These are phyloP conservation scores for Diachrysia chrysitis DNA, from an alignment of 2,888 invertebrate genomes.

Conservation along the genomic window DNA sequence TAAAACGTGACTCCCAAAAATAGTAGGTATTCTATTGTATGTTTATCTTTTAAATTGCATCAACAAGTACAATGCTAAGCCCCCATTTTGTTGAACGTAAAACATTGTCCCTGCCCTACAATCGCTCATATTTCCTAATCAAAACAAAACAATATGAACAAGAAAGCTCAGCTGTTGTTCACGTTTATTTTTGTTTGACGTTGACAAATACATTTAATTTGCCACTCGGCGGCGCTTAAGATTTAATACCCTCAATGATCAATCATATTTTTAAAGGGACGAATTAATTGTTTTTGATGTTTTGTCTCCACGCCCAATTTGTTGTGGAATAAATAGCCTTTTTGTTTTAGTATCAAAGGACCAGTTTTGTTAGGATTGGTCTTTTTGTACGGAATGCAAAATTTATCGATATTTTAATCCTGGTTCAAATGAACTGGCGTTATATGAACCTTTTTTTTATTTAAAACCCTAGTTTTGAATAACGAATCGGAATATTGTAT, in stretches of 20 bases:
- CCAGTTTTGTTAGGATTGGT: neutral
- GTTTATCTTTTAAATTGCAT: neutral
- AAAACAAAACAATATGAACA: conserved; percentile 39
- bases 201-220: conserved; percentile 57
- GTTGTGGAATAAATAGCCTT: conserved; percentile 8
- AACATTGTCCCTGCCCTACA: neutral
- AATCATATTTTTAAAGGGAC: conserved; percentile 47
- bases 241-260: conserved; percentile 54
- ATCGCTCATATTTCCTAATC: conserved; percentile 24
- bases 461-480: too few species aligned
- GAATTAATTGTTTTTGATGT: conserved; percentile 28
- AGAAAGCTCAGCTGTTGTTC: conserved; percentile 38
- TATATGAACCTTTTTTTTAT: too few species aligned
- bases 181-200: conserved; percentile 44
- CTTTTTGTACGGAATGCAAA: neutral
- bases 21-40: neutral
- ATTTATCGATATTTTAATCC: neutral
- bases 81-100: neutral
- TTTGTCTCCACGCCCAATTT: conserved; percentile 29
- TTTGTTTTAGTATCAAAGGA: neutral
- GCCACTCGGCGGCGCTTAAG: conserved; percentile 42
- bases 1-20: neutral
- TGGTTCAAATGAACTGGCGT: neutral
- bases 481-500: too few species aligned
- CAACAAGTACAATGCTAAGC: neutral